Evolutionary conservation across 2,797 vertebrate genomes (phyloP), one percentile per base, ranked within the genome.

Genomic region (Florisuga fusca): DNA sequence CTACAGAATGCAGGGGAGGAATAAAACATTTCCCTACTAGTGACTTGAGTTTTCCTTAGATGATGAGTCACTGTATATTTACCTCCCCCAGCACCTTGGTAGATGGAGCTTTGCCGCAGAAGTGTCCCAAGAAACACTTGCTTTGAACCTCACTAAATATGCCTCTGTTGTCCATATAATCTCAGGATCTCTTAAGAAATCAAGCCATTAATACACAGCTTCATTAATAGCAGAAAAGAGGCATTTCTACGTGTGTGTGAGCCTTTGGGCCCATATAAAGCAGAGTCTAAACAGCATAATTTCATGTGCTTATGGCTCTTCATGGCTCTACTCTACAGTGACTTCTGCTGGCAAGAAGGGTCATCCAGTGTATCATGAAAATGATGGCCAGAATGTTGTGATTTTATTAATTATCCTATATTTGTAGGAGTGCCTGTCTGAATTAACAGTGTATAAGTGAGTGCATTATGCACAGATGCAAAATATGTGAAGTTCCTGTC

Each of bases 131-230:
- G 59, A 45, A 90, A 26, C 17, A 2, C 23, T 72, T 55, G 25
- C 55, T 88, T 80, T 38, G 50, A 73, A 14, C 83, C 66, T 36
- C 15, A 58, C 22, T 41, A 36, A 67, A 58, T 34, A 7, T 6
- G 4, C 5, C 69, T 59, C 26, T 15, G 16, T 7, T 55, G 64
- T 77, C 87, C 29, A 0, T 59, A 8, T 22, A 51, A 25, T 64
- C 23, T 38, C 84, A 87, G 67, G 63, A 20, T 21, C 72, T 61
- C 8, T 41, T 41, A 34, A 77, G 63, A 80, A 10, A n/a, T 58
- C 0, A 0, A 61, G 27, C 53, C 14, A 4, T 67, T 51, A n/a
- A 15, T 50, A 20, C 67, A 20, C 14, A 69, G 0, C 19, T 36
- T 50, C 68, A 0, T 7, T 64, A 12, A 6, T 14, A 19, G 59